These are phyloP conservation scores for Amphiprion ocellaris DNA, from an alignment of 2,113 vertebrate species.

Conservation along the genomic window DNA sequence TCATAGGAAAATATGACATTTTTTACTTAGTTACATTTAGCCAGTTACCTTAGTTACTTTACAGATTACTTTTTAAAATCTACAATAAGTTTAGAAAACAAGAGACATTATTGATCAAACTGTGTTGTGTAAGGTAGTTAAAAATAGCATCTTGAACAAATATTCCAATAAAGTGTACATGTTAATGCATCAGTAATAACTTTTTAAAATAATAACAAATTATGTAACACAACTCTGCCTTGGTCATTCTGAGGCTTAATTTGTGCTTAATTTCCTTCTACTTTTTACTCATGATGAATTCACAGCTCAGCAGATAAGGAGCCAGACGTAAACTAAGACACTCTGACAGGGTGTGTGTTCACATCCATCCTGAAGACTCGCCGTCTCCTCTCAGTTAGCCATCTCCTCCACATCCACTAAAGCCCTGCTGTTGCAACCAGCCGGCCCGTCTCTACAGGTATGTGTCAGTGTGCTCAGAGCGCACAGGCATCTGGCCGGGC, in stretches of 20 bases:
- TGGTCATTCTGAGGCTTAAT: neutral
- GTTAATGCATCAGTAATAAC: neutral
- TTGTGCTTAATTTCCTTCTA: neutral
- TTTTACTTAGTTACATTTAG: no score
- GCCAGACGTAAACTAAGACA: slow-evolving; percentile 4
- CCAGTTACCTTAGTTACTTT: no score
- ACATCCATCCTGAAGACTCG: slow-evolving; percentile 24
- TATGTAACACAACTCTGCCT: neutral
- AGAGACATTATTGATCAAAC: no score
- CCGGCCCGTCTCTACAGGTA: slow-evolving; percentile 69
- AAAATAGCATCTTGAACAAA: no score
- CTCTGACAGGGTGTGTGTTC: slow-evolving; percentile 14
- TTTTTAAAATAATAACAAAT: neutral
- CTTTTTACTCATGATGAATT: neutral
- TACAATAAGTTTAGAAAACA: no score
- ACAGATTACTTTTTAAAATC: no score
- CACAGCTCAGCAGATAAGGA: neutral
- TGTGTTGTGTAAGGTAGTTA: no score
- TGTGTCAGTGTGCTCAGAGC: slow-evolving; percentile 70
- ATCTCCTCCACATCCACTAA: slow-evolving; percentile 51
- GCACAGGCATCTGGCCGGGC: slow-evolving; percentile 63
- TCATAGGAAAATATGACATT: no score
- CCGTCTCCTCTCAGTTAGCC: slow-evolving; percentile 52
- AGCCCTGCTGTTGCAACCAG: slow-evolving; percentile 67
- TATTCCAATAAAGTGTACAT: neutral